phyloP scores from a whole-genome alignment of 2,113 vertebrate species.

The Anarrhichthys ocellatus region DNA sequence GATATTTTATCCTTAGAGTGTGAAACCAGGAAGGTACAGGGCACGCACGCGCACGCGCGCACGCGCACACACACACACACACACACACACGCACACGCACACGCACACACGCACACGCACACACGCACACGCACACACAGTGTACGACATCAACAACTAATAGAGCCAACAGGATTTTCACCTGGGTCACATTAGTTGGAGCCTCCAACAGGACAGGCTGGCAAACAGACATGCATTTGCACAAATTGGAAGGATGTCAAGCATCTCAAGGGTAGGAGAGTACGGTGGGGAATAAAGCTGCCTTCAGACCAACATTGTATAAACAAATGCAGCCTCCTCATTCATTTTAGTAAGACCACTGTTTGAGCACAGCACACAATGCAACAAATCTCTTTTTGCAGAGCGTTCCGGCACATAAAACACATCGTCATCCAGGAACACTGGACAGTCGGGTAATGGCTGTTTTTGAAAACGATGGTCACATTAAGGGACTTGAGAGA shows the following conservation, averaged over 20 bases:
- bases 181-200: neutral
- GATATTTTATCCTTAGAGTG: neutral
- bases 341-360: neutral
- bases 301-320: neutral
- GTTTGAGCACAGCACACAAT: neutral
- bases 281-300: neutral
- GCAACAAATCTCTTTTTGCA: neutral
- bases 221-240: neutral
- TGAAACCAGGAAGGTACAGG: neutral
- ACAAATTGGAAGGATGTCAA: slow-evolving; percentile 15
- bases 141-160: neutral
- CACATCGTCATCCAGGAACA: neutral
- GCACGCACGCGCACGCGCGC: neutral
- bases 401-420: neutral
- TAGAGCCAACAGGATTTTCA: neutral
- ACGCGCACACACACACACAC: no score
- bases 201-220: neutral
- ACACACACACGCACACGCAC: neutral
- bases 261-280: neutral
- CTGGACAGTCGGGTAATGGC: neutral
- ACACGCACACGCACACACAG: no score
- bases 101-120: neutral
- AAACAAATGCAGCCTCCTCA: neutral
- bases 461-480: neutral
- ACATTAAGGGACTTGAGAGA: neutral